A percentile compares a stretch with the other conserved stretches of the same genome.
Evolutionary conservation across 2,797 vertebrate species (phyloP).

Genomic region (Oreonectes daqikongensis): DNA sequence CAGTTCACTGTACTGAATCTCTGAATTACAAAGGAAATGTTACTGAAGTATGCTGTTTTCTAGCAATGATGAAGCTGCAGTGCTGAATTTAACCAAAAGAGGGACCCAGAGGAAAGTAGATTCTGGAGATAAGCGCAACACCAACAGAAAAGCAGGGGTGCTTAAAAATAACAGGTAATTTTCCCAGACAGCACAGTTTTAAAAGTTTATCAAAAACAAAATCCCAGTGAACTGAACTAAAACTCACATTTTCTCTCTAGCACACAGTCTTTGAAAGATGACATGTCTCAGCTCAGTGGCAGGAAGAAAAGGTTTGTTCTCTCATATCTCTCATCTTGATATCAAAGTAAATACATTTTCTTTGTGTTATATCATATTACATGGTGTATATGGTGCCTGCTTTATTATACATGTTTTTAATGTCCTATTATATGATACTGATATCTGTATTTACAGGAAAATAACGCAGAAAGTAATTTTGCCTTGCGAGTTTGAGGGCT

Average conservation of each 20-base stretch:
- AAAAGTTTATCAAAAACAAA: not conserved
- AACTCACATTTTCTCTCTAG: constrained; percentile 55
- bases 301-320: constrained; percentile 53
- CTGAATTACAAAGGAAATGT: too few relatives aligned
- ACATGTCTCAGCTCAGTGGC: constrained; percentile 51
- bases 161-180: constrained; percentile 63
- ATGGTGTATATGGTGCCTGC: too few relatives aligned
- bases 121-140: not conserved
- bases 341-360: too few relatives aligned
- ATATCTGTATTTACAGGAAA: constrained; percentile 67
- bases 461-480: constrained; percentile 76
- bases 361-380: constrained; percentile 2
- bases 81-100: constrained; percentile 63
- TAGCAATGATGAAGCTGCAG: constrained; percentile 31
- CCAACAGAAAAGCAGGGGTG: constrained; percentile 7
- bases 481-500: constrained; percentile 80
- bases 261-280: constrained; percentile 43
- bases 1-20: too few relatives aligned
- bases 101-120: constrained; percentile 65
- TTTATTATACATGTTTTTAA: too few relatives aligned
- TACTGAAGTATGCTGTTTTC: not conserved
- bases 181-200: not conserved
- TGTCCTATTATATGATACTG: not conserved
- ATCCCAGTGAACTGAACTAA: not conserved
- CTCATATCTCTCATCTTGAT: too few relatives aligned